Conservation (phyloP, 2,797 vertebrate species). For the Pseudopleuronectes americanus region DNA sequence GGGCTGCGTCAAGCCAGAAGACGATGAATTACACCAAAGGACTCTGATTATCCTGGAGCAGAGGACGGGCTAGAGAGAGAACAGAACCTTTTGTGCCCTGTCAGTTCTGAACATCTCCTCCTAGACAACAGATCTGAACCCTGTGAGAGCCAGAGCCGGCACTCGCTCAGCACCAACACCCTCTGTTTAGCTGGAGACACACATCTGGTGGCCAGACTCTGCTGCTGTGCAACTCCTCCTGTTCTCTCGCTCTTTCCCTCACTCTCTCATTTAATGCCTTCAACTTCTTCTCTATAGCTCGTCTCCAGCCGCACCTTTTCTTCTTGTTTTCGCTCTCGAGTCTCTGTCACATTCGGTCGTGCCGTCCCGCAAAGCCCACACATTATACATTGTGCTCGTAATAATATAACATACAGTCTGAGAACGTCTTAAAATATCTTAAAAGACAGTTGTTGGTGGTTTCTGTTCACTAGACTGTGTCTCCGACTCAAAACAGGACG, state of each 20-base stretch:
- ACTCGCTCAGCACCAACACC: constrained; percentile 60
- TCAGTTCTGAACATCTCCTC: constrained; percentile 46
- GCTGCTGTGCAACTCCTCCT: constrained; percentile 21
- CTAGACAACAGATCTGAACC: constrained; percentile 59
- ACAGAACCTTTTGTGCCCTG: constrained; percentile 12
- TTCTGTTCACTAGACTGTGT: constrained; percentile 2
- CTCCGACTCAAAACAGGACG: neutral
- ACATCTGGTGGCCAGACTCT: constrained; percentile 77
- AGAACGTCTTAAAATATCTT: constrained; percentile 41
- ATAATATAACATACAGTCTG: constrained; percentile 38
- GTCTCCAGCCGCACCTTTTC: constrained; percentile 61
- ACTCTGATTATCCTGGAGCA: constrained; percentile 21
- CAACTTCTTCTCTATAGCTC: constrained; percentile 46
- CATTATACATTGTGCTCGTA: constrained; percentile 43
- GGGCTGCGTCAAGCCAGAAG: constrained; percentile 12
- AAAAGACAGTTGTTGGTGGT: constrained; percentile 18
- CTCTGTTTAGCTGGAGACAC: constrained; percentile 60
- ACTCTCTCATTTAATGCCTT: constrained; percentile 55
- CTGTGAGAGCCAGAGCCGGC: constrained; percentile 50
- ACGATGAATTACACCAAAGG: constrained; percentile 25
- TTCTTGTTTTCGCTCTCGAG: constrained; percentile 25
- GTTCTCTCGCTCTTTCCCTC: constrained; percentile 23
- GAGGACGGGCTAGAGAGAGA: neutral
- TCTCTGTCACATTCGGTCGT: constrained; percentile 24
- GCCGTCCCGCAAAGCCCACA: constrained; percentile 40